Percentiles rank a stretch among this genome's conserved stretches.
These are phyloP conservation scores for Pseudoatta argentina DNA, from an alignment of 1,140 invertebrate genomes.

Conservation along the genomic window DNA sequence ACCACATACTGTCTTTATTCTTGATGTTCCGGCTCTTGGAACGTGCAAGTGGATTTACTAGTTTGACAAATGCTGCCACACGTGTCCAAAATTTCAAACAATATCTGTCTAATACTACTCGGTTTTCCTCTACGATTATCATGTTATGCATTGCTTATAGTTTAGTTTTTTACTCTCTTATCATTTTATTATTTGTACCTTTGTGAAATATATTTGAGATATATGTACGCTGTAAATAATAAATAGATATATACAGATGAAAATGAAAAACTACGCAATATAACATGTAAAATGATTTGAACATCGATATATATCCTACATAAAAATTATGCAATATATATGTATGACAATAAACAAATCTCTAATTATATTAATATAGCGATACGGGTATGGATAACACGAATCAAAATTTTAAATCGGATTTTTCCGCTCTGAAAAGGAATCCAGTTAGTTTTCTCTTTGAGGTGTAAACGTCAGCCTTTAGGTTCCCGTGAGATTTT, in stretches of 20 bases:
- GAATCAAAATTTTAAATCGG: slow-evolving; percentile 25
- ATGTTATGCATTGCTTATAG: background rate
- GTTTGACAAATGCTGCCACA: too few species aligned
- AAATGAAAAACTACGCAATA: background rate
- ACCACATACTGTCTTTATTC: too few species aligned
- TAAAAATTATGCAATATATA: background rate
- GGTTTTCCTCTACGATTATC: background rate
- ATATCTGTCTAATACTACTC: too few species aligned
- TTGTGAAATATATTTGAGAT: background rate
- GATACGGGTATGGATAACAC: background rate
- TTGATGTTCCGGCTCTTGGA: too few species aligned
- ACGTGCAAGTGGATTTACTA: too few species aligned
- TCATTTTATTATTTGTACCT: background rate
- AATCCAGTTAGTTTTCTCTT: slow-evolving; percentile 49
- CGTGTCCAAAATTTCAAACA: too few species aligned
- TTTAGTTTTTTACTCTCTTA: background rate
- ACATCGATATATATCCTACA: background rate
- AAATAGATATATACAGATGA: background rate
- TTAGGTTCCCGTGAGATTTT: slow-evolving; percentile 54
- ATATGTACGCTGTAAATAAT: background rate
- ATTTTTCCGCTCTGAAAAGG: slow-evolving; percentile 13
- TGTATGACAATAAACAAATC: background rate
- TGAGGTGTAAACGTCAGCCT: slow-evolving; percentile 41
- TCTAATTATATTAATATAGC: background rate
- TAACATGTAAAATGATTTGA: background rate